Evolutionary conservation across 2,113 vertebrate genomes (phyloP), one percentile per base, ranked within the genome.

Genomic region (Herpetotheres cachinnans): DNA sequence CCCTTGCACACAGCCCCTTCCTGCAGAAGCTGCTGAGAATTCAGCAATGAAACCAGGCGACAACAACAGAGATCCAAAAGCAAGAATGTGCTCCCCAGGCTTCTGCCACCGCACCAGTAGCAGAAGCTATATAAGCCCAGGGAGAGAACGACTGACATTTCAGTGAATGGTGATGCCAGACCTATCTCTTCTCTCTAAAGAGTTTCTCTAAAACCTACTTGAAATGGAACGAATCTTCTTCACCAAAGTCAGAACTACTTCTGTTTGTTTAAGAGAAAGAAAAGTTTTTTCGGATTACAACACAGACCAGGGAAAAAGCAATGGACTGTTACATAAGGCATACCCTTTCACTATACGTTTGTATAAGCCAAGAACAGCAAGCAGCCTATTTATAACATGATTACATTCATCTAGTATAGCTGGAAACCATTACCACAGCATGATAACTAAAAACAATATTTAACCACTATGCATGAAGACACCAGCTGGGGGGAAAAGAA

Each of bases 281-380:
- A 20, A 70, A 62, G 13, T 15, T 93, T 86, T 70, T 47, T 65
- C 86, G 20, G n/a, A 59, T 17, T 59, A 73, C 84, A 89, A 65
- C 44, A 90, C 22, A 54, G 36, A 73, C 12, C 30, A 62, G 42
- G 42, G 52, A 67, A 94, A 84, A 25, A 80, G 70, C 2, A 0
- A 90, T 32, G 56, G 90, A 62, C 62, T 84, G 90, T 95, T 92
- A 97, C 71, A 52, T 83, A 95, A 96, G 85, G 82, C 95, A 83
- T 95, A 89, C 61, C 87, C 88, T 90, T 94, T 91, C 92, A 76
- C 96, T 97, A 86, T 93, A 97, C 82, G 86, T 95, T 89, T 84
- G 69, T 78, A 72, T 81, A 92, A 89, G 70, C 78, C 78, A 89
- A 89, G n/a, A 82, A 91, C 86, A 83, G 86, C 61, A 90, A 84